Percentiles rank a stretch among this genome's conserved stretches.
Conservation (phyloP, 2,113 vertebrate genomes). For the Pseudorasbora parva region DNA sequence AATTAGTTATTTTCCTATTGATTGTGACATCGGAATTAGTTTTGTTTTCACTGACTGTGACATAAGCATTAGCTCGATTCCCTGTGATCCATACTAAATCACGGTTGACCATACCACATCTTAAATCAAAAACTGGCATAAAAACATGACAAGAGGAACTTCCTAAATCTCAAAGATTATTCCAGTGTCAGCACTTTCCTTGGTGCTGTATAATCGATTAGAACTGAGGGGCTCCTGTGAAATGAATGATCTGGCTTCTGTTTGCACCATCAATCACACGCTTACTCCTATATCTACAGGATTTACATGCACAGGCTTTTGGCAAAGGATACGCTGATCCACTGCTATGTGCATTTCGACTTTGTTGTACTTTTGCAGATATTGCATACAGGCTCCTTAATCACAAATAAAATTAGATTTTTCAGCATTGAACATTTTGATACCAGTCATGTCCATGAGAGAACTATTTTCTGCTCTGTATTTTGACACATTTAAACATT, state of each 20-base stretch:
- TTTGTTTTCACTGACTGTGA: neutral
- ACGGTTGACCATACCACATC: conserved; percentile 8
- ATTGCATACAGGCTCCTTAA: neutral
- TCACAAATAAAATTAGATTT: neutral
- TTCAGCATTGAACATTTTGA: neutral
- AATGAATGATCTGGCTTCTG: conserved; percentile 48
- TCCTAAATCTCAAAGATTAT: conserved; percentile 58
- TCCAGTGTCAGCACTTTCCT: conserved; percentile 57
- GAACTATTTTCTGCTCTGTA: neutral
- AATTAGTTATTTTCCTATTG: neutral
- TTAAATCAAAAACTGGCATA: conserved; percentile 48
- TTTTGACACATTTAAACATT: neutral
- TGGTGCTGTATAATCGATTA: conserved; percentile 55
- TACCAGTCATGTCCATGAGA: neutral
- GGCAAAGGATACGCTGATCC: conserved; percentile 46
- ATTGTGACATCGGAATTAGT: neutral
- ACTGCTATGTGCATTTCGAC: conserved; percentile 17
- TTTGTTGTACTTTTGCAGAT: conserved; percentile 10
- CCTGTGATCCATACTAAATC: conserved; percentile 45
- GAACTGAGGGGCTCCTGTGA: conserved; percentile 44
- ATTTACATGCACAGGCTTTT: conserved; percentile 48
- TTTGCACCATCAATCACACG: conserved; percentile 57
- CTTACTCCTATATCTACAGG: conserved; percentile 54
- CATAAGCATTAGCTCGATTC: conserved; percentile 20
- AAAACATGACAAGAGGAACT: conserved; percentile 56